Percentiles rank a stretch among this genome's conserved stretches.
These are phyloP conservation scores for mouse (Mus musculus) DNA, from an alignment of 2,113 vertebrate genomes.

Conservation along the genomic window DNA sequence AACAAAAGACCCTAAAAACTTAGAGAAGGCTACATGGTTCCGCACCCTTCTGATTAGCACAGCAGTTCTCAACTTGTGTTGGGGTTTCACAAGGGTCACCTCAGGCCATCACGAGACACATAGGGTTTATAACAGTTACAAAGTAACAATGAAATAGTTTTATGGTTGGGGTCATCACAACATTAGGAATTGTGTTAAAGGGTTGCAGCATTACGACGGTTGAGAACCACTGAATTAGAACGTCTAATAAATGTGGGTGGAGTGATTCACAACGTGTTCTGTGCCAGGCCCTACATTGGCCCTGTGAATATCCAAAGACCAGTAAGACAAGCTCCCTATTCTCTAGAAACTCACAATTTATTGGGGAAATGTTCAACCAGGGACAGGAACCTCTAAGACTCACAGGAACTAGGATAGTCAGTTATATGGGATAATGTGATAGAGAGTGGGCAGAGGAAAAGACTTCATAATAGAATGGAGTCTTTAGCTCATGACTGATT, in stretches of 20 bases:
- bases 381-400: neutral
- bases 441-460: neutral
- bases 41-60: neutral
- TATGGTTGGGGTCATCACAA: neutral
- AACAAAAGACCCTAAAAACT: constrained; percentile 40
- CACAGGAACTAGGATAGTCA: neutral
- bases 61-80: neutral
- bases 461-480: neutral
- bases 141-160: neutral
- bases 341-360: neutral
- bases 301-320: constrained; percentile 37
- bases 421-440: neutral
- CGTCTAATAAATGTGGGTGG: neutral
- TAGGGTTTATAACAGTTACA: neutral
- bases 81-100: neutral
- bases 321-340: neutral
- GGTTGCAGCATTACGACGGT: neutral
- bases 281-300: neutral
- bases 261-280: neutral
- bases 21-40: constrained; percentile 14
- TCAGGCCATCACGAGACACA: neutral
- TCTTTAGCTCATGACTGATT: neutral
- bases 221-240: neutral
- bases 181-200: neutral
- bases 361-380: neutral